Base-by-base conservation (phyloP, 2,888 invertebrate species). In the Limnephilus lunatus region DNA sequence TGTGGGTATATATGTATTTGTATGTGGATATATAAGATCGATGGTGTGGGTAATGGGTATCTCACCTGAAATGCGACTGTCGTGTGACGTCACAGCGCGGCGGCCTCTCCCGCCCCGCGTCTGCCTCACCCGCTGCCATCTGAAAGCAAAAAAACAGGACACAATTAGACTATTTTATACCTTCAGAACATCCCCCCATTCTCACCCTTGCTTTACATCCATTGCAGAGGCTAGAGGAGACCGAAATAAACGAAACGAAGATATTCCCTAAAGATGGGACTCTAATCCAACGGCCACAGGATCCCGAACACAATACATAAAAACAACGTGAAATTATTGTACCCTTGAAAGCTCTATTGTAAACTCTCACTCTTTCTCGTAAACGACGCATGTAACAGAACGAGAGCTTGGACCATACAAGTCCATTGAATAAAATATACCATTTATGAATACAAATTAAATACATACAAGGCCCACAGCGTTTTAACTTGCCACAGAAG, bases 21-120 rank as follows among this genome's bases (percentile, higher is more conserved):
- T 4, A 19, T 4, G 53, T 53, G 12, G 4, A 15, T 19, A 53
- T 19, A 19, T 53, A 53, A 53, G 19, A 19, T 4, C 25, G 53
- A 5, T 81, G 30, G 31, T 81, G 81, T 31, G 81, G 31, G 19
- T 86, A 9, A 31, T 31, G 81, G 31, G 19, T 86, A 9, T 48
- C 31, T 85, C 80, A 92, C 92, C 92, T 93, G 92, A 91, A 86
- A 89, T 85, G 92, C 90, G 86, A 85, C 90, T 87, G 91, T 88
- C 90, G 85, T 35, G 81, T 68, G 88, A 92, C 91, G 92, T 90
- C 93, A 87, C 83, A 83, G 88, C 87, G 92, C 87, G 80, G 92
- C 92, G 91, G 92, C 93, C 90, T 90, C 93, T 86, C 83, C 92
- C 92, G 91, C 93, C 88, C 90, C 91, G 92, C 93, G 91, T 92